phyloP scores from a whole-genome alignment of 2,113 vertebrate species.

The Pteronura brasiliensis region DNA sequence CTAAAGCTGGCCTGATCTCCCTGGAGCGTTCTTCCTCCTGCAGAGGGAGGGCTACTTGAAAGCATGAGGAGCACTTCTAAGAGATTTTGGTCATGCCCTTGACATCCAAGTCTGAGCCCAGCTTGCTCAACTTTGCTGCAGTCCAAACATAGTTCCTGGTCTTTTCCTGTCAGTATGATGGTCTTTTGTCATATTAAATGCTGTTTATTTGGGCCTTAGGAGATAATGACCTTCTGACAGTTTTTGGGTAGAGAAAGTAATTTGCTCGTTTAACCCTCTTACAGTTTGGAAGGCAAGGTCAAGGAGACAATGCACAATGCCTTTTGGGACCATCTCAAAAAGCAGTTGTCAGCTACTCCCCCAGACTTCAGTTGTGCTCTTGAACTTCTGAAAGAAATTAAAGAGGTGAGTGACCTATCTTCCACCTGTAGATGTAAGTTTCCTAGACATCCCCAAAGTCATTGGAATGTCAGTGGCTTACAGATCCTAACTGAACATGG shows the following conservation, averaged over 20 bases:
- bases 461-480: not conserved
- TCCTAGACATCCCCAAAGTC: not conserved
- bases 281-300: constrained; percentile 79
- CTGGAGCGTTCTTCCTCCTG: not conserved
- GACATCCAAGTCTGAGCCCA: not conserved
- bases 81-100: not conserved
- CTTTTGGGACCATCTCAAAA: constrained; percentile 84
- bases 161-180: not conserved
- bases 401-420: constrained; percentile 78
- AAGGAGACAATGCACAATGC: constrained; percentile 81
- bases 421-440: not conserved
- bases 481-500: not conserved
- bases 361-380: constrained; percentile 81
- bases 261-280: not conserved
- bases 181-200: not conserved
- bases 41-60: not conserved
- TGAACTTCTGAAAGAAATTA: constrained; percentile 85
- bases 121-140: not conserved
- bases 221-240: not conserved
- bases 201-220: not conserved
- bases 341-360: constrained; percentile 80
- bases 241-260: not conserved
- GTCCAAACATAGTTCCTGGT: not conserved
- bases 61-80: not conserved
- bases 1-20: not conserved